Percentiles rank a stretch among this genome's conserved stretches.
These are phyloP conservation scores for Indicator indicator DNA, from an alignment of 2,113 vertebrate species.

Conservation along the genomic window DNA sequence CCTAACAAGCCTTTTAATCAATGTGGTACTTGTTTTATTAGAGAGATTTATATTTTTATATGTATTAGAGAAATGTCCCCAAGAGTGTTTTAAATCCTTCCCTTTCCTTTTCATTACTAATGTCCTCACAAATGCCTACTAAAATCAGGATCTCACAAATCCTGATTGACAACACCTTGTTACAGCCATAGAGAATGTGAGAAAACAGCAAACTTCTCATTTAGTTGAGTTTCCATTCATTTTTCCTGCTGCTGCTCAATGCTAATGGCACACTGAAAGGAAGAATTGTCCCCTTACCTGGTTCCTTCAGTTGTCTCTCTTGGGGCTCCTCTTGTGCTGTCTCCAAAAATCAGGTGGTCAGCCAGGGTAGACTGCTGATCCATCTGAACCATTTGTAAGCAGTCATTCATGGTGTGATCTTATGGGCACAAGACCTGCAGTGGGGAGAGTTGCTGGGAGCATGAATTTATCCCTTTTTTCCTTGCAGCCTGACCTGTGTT, in stretches of 20 bases:
- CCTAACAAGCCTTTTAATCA: background rate
- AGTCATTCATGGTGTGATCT: background rate
- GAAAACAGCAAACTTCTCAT: background rate
- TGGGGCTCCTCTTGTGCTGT: background rate
- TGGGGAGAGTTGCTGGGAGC: background rate
- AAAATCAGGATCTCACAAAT: background rate
- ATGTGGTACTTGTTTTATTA: background rate
- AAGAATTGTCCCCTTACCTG: accelerated
- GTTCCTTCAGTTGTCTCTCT: background rate
- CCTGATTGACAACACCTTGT: background rate
- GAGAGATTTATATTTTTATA: background rate
- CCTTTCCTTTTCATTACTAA: background rate
- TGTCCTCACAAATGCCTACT: background rate
- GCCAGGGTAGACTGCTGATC: background rate
- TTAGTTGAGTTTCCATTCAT: background rate
- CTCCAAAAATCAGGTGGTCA: background rate
- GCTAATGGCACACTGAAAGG: background rate
- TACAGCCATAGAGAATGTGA: background rate
- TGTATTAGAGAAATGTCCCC: background rate
- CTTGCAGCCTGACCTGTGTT: background rate
- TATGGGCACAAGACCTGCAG: background rate
- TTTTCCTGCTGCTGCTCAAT: background rate
- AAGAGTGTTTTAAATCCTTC: background rate
- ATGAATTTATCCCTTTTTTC: background rate
- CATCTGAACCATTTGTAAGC: background rate